These are phyloP conservation scores for Stegana nigrithorax DNA, from an alignment of 2,888 invertebrate genomes.

Conservation along the genomic window DNA sequence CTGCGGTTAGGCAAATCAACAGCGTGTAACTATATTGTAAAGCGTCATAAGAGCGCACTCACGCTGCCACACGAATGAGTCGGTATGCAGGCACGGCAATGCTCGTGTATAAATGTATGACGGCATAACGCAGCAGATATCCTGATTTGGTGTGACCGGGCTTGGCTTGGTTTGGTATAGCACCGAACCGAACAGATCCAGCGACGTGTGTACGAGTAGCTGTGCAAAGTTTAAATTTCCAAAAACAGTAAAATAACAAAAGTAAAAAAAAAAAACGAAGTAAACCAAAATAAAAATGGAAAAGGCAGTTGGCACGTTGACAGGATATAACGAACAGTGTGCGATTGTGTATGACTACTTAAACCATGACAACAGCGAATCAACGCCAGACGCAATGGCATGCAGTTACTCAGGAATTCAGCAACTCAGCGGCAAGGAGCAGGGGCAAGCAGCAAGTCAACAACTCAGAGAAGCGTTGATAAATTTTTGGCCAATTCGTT, in stretches of 20 bases:
- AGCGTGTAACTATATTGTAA: background rate
- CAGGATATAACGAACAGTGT: background rate
- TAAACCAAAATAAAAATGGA: too few species aligned
- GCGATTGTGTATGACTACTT: background rate
- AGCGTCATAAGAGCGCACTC: background rate
- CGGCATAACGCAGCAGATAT: too few species aligned
- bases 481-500: slow-evolving; percentile 59
- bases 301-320: too few species aligned
- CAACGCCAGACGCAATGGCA: background rate
- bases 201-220: background rate
- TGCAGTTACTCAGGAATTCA: background rate
- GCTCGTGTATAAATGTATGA: too few species aligned
- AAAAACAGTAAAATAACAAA: background rate
- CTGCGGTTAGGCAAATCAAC: background rate
- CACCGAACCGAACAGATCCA: background rate
- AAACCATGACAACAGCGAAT: background rate
- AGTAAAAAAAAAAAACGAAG: too few species aligned
- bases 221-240: background rate
- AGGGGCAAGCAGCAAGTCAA: background rate
- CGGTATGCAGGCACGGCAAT: too few species aligned
- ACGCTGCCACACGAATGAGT: too few species aligned
- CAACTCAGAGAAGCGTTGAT: slow-evolving; percentile 33
- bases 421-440: too few species aligned
- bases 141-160: too few species aligned
- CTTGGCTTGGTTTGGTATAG: too few species aligned